A percentile compares a stretch with the other conserved stretches of the same genome.
These are phyloP conservation scores for Philantomba maxwellii DNA, from an alignment of 2,113 vertebrate species.

Conservation along the genomic window DNA sequence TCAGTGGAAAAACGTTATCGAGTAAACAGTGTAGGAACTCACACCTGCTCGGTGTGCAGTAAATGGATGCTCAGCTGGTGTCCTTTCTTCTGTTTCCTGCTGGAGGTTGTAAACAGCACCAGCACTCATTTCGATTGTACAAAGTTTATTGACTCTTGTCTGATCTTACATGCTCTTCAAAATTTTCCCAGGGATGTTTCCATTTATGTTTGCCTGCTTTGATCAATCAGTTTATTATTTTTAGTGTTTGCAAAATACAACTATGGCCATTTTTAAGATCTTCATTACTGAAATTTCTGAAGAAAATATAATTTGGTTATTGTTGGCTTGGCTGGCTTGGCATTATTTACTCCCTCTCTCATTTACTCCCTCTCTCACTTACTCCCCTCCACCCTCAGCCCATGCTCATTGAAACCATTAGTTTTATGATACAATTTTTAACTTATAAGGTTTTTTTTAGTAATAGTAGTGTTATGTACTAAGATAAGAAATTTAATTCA, in stretches of 20 bases:
- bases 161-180: not conserved
- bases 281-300: not conserved
- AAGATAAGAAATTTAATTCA: not conserved
- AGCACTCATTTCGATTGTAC: not conserved
- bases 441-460: not conserved
- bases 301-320: not conserved
- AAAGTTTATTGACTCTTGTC: conserved; percentile 1
- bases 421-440: not conserved
- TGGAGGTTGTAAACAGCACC: not conserved
- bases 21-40: not conserved
- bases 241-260: not conserved
- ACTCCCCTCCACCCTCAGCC: no score
- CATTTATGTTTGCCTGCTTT: not conserved
- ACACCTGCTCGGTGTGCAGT: not conserved
- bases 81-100: not conserved
- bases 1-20: not conserved
- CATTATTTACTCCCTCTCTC: not conserved
- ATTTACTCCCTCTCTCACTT: not conserved
- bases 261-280: not conserved
- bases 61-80: not conserved
- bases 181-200: not conserved
- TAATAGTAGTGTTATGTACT: not conserved
- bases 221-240: not conserved
- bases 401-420: not conserved
- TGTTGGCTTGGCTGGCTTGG: not conserved